Percentiles rank a stretch among this genome's conserved stretches.
Evolutionary conservation across 2,888 invertebrate species (phyloP).

Genomic region (Trichacis sp.): DNA sequence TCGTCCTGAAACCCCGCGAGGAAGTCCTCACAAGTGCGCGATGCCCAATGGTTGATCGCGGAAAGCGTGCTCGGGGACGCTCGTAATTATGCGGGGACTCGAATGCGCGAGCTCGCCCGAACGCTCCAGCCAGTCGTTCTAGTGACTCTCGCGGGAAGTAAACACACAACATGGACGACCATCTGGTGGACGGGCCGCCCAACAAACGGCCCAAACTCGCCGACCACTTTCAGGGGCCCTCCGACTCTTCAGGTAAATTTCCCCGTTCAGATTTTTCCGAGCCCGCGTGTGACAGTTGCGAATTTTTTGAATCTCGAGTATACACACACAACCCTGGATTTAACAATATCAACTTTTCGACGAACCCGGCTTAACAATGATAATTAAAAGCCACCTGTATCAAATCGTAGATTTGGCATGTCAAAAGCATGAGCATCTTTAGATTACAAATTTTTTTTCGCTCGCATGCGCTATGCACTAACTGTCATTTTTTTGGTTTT

Average conservation of each 20-base stretch:
- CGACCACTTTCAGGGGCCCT: constrained; percentile 84
- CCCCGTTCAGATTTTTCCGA: constrained; percentile 48
- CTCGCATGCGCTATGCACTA: constrained; percentile 66
- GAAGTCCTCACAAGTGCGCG: too few species aligned
- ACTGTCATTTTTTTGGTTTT: too few species aligned
- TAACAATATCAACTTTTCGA: too few species aligned
- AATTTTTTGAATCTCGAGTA: too few species aligned
- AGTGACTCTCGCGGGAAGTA: too few species aligned
- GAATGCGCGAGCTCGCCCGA: too few species aligned
- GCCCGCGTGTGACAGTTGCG: too few species aligned
- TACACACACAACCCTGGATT: too few species aligned
- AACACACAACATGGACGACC: constrained; percentile 95
- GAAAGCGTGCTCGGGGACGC: constrained; percentile 78
- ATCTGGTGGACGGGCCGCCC: constrained; percentile 94
- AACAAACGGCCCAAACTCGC: constrained; percentile 94
- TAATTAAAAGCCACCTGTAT: background rate
- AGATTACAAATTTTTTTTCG: constrained; percentile 46
- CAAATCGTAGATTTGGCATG: constrained; percentile 59
- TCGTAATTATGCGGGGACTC: constrained; percentile 31
- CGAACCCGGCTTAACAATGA: constrained; percentile 5
- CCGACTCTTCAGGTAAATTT: constrained; percentile 83
- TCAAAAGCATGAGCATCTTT: constrained; percentile 61
- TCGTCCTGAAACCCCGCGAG: too few species aligned
- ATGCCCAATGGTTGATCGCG: constrained; percentile 87
- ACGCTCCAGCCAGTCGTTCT: too few species aligned